Conservation (phyloP, 2,797 vertebrate species). For the Acanthurus leucopareius region DNA sequence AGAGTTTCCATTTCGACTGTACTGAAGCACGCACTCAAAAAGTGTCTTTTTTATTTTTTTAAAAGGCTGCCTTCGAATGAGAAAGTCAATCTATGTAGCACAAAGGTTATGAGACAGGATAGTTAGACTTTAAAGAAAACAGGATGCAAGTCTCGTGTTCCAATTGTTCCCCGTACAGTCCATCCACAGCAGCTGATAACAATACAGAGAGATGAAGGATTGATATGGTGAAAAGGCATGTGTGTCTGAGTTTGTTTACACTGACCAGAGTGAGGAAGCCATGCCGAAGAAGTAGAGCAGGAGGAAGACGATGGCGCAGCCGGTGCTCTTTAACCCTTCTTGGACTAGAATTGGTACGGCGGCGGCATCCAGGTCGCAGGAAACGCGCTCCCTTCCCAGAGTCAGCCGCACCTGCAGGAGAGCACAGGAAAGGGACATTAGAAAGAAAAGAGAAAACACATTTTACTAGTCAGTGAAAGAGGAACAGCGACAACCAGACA, state of each 20-base stretch:
- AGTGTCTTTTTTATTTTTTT: background rate
- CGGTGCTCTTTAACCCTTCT: constrained; percentile 99
- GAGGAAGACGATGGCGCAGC: constrained; percentile 99
- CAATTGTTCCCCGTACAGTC: constrained; percentile 59
- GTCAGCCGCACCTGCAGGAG: constrained; percentile 88
- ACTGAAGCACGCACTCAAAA: constrained; percentile 41
- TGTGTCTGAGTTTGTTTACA: constrained; percentile 27
- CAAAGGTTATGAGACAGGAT: constrained; percentile 71
- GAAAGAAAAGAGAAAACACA: background rate
- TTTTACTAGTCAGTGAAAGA: too few species aligned
- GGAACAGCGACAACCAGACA: too few species aligned
- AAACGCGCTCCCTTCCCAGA: constrained; percentile 96
- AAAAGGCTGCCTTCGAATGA: constrained; percentile 29
- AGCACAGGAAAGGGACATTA: background rate
- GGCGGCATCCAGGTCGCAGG: constrained; percentile 97
- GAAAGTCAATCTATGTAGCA: constrained; percentile 59
- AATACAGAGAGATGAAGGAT: constrained; percentile 51
- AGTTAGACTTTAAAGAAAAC: constrained; percentile 63
- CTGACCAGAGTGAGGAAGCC: constrained; percentile 98
- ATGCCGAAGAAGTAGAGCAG: constrained; percentile 99
- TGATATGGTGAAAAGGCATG: constrained; percentile 14
- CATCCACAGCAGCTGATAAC: constrained; percentile 51
- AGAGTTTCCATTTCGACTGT: constrained; percentile 61
- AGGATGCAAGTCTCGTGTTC: constrained; percentile 70
- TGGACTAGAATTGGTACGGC: constrained; percentile 95